Evolutionary conservation across 2,888 invertebrate genomes (phyloP), one percentile per base, ranked within the genome.

Genomic region (Thera obeliscata): DNA sequence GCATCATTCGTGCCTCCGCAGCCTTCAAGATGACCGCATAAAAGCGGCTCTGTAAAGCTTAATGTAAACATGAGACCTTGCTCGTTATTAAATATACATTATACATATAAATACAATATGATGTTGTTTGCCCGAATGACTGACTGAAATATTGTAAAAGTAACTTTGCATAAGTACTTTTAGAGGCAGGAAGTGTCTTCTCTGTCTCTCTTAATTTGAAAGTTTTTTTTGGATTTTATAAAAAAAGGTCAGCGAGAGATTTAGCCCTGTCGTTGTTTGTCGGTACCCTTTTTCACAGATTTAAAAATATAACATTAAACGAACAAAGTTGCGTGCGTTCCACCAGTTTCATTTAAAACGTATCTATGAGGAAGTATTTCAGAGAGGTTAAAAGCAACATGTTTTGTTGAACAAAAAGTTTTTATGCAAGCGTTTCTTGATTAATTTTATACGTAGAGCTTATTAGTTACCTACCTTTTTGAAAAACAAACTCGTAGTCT

Each of bases 1-100:
- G n/a, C 56, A 5, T 61, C 55, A 56, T 66, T 61, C 55, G 60
- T 66, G 61, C 61, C 43, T 35, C 12, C 35, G 56, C n/a, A 66
- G 67, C 73, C 71, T 71, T 69, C 66, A 62, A 49, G 65, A 67
- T 69, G 69, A 67, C 67, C 66, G 65, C 61, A 64, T 56, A 56
- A 38, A 54, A 48, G 60, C 62, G 6, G 48, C 41, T 58, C 48
- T 11, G 22, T n/a, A 46, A 11, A 61, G 38, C 54, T 59, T 57
- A 50, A 11, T 22, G 49, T 56, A 59, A 61, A 61, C 54, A 66
- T 36, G 38, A 36, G 60, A 58, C 67, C 68, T 71, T 66, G 64
- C 56, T 66, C 59, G 59, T 60, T 66, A 57, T 61, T 60, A 41
- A 7, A 56, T 33, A 52, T 52, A 52, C 33, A 52, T 52, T 52